phyloP scores from a whole-genome alignment of 2,797 vertebrate species.

The Mycteria americana region DNA sequence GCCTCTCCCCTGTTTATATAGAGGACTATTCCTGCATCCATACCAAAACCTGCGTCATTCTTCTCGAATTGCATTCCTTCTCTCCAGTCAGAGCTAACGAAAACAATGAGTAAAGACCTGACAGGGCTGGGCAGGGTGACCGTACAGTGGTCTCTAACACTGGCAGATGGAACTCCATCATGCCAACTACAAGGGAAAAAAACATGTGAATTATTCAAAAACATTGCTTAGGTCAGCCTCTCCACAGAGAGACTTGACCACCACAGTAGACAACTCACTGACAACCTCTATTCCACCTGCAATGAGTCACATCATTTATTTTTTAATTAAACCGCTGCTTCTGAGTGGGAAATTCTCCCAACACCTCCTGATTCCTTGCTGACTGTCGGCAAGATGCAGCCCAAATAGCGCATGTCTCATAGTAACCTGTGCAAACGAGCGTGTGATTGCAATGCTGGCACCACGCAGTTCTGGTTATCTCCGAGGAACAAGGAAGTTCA shows the following conservation, averaged over 20 bases:
- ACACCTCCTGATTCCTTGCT: neutral
- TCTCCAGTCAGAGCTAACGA: neutral
- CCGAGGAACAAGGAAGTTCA: neutral
- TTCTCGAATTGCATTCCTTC: neutral
- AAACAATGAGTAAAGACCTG: neutral
- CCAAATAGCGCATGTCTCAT: neutral
- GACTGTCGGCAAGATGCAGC: rapidly evolving
- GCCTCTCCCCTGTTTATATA: neutral
- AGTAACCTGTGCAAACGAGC: neutral
- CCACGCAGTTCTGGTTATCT: neutral
- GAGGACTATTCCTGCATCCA: neutral
- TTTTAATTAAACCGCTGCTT: neutral
- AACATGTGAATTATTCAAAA: neutral
- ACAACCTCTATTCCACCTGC: neutral
- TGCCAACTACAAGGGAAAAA: neutral
- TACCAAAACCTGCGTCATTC: rapidly evolving
- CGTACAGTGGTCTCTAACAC: neutral
- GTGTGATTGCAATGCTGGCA: neutral
- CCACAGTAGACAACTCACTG: neutral
- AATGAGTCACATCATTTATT: neutral
- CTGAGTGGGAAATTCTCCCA: neutral
- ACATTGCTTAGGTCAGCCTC: neutral
- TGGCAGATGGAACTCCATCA: neutral
- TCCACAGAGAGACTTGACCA: neutral
- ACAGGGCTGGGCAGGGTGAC: rapidly evolving